Evolutionary conservation across 2,797 vertebrate genomes (phyloP), one percentile per base, ranked within the genome.

Genomic region (Simalia tracyae): DNA sequence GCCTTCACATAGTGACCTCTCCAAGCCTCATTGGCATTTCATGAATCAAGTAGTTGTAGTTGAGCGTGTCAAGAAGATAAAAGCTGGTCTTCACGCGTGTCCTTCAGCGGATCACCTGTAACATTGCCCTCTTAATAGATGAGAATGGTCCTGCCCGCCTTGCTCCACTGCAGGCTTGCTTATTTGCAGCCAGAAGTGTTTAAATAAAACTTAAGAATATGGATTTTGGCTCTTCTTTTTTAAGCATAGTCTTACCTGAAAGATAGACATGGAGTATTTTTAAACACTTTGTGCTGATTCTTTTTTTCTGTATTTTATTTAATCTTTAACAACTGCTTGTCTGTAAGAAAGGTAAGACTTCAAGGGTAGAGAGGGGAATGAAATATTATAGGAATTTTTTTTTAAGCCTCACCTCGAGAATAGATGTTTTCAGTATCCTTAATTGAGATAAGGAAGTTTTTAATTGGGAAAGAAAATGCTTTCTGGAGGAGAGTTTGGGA

Each of bases 1-100:
- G 98, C 97, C 98, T 98, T 97, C 97, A 94, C 98, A 97, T 91
- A 91, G 93, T 97, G 97, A 98, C 97, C 98, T 97, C 96, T 97
- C 94, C 96, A 94, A 96, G 96, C 97, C 96, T 97, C 96, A 93
- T 96, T 97, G 97, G 92, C 97, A 95, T 98, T 97, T 97, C 98
- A 97, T 96, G 97, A 97, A 98, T 97, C 97, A 98, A 97, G 97
- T 95, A 96, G 97, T 98, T 97, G 97, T 97, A 97, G 97, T 97
- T 96, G 97, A 96, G 95, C 93, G 84, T 98, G 98, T 98, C 98
- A 97, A 95, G 96, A 97, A 98, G 98, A 98, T 98, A 98, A 98
- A 97, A 95, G 96, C 94, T 91, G 95, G 95, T 95, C 94, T 96
- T 93, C 87, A 10, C 2, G 95, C 96, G 81, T 96, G 97, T 96